A percentile compares a stretch with the other conserved stretches of the same genome.
phyloP scores from a whole-genome alignment of 2,888 invertebrate species.

The Ypsolopha sequella region DNA sequence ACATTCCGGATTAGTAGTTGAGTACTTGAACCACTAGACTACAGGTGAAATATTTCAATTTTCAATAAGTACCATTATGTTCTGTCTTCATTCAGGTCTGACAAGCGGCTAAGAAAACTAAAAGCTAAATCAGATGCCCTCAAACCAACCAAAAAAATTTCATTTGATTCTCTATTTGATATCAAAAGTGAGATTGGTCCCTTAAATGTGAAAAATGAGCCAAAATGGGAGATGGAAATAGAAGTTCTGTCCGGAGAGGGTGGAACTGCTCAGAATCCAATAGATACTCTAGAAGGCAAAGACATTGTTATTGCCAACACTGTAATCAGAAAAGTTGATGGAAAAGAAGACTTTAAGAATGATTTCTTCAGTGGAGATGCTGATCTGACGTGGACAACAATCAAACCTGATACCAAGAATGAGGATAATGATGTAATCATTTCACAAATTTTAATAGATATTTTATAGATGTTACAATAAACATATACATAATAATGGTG shows the following conservation, averaged over 20 bases:
- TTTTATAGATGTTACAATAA: no score
- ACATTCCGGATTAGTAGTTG: no score
- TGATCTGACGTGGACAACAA: constrained; percentile 39
- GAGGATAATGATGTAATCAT: constrained; percentile 30
- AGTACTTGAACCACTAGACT: no score
- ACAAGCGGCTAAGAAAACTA: constrained; percentile 45
- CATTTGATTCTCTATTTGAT: constrained; percentile 59
- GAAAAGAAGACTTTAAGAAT: constrained; percentile 22
- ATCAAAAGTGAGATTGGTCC: constrained; percentile 62
- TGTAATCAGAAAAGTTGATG: constrained; percentile 58
- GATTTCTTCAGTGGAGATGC: constrained; percentile 25
- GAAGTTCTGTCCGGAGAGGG: constrained; percentile 24
- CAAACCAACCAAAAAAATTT: constrained; percentile 53
- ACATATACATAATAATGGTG: no score
- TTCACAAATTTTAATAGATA: not conserved
- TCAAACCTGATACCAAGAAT: constrained; percentile 16
- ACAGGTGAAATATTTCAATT: no score
- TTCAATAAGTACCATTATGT: not conserved
- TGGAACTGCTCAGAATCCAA: constrained; percentile 20
- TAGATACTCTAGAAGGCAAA: constrained; percentile 41
- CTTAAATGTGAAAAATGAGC: constrained; percentile 44
- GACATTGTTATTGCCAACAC: constrained; percentile 60
- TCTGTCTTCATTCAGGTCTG: constrained; percentile 31
- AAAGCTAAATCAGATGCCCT: constrained; percentile 28
- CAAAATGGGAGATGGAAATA: constrained; percentile 62